Conservation (phyloP, 2,888 invertebrate genomes). For the Tillus elongatus region DNA sequence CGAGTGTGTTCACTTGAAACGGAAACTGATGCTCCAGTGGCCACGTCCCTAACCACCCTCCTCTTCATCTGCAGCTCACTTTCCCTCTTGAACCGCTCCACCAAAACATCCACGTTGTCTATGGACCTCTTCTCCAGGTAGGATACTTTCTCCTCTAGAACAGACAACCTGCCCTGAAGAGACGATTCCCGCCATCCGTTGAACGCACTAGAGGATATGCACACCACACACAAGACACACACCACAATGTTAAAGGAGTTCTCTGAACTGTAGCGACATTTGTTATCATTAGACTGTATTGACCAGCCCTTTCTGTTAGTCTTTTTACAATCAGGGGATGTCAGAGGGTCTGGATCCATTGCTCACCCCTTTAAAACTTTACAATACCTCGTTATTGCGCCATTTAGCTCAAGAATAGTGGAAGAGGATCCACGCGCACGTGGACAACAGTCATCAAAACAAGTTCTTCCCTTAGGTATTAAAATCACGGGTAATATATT, state of each 20-base stretch:
- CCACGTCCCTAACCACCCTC: conserved; percentile 39
- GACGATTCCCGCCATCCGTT: conserved; percentile 50
- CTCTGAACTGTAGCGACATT: conserved; percentile 26
- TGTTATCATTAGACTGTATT: conserved; percentile 8
- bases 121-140: conserved; percentile 45
- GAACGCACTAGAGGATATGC: conserved; percentile 53
- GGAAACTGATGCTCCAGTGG: conserved; percentile 13
- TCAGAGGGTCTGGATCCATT: conserved; percentile 36
- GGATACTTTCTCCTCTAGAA: conserved; percentile 50
- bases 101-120: conserved; percentile 41
- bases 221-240: conserved; percentile 56
- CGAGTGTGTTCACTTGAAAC: conserved; percentile 28
- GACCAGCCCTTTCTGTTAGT: conserved; percentile 18
- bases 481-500: too few species aligned
- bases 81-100: conserved; percentile 49
- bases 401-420: conserved; percentile 13
- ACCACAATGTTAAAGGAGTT: conserved; percentile 51
- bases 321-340: conserved; percentile 28
- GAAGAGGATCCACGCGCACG: too few species aligned
- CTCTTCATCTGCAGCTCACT: conserved; percentile 42
- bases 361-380: conserved; percentile 27
- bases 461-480: too few species aligned
- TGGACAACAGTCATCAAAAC: too few species aligned
- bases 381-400: conserved; percentile 31
- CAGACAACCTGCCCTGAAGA: conserved; percentile 45